phyloP scores from a whole-genome alignment of 2,797 vertebrate genomes.

The Chelon auratus region DNA sequence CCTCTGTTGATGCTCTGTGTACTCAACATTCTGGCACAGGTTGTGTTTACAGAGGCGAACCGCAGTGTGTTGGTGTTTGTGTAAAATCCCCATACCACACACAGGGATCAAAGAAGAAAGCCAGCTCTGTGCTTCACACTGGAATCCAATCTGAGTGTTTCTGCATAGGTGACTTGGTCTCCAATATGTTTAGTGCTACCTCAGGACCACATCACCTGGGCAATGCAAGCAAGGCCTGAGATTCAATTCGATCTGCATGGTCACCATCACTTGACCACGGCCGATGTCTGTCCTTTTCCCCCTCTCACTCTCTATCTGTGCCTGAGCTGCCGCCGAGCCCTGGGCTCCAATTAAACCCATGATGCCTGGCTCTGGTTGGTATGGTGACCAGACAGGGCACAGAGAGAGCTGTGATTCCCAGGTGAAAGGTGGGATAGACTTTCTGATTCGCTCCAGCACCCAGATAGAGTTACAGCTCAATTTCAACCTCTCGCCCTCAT shows the following conservation, averaged over 20 bases:
- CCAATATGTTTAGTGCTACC: conserved; percentile 65
- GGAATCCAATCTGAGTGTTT: conserved; percentile 69
- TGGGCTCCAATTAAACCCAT: conserved; percentile 85
- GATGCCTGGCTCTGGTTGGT: conserved; percentile 81
- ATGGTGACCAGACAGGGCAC: conserved; percentile 80
- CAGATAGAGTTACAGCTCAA: conserved; percentile 86
- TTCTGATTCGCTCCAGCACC: conserved; percentile 86
- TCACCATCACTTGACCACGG: conserved; percentile 71
- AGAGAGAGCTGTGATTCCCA: conserved; percentile 83
- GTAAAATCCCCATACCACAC: conserved; percentile 70
- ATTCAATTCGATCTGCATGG: conserved; percentile 80
- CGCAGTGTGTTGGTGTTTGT: conserved; percentile 65
- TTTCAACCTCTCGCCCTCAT: conserved; percentile 79
- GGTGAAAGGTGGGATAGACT: conserved; percentile 89
- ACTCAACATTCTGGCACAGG: conserved; percentile 57
- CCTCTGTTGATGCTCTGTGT: conserved; percentile 38
- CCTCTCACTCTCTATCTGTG: conserved; percentile 50
- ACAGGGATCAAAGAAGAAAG: conserved; percentile 70
- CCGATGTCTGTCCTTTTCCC: conserved; percentile 61
- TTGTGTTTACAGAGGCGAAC: conserved; percentile 67
- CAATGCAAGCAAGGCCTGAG: conserved; percentile 63
- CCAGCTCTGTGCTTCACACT: conserved; percentile 45
- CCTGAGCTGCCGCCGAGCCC: conserved; percentile 75
- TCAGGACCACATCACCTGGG: conserved; percentile 57
- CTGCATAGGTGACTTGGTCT: conserved; percentile 58